Conservation (phyloP, 1,140 invertebrate species). For the Ceratosolen fusciceps region DNA sequence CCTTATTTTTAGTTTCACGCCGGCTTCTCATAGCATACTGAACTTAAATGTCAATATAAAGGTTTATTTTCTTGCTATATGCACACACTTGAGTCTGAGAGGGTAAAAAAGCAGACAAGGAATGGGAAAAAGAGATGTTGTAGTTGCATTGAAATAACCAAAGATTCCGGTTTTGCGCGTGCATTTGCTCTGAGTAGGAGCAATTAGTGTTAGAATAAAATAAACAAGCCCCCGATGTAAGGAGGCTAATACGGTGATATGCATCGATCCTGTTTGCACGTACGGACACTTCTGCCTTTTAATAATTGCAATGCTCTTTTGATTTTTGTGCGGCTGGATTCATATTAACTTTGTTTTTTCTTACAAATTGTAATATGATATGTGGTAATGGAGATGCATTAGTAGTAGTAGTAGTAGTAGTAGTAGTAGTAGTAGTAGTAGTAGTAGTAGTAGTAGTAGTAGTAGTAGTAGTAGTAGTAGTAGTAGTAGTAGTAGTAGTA, state of each 20-base stretch:
- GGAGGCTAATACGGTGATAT: conserved; percentile 57
- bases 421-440: no score
- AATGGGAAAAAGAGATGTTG: conserved; percentile 17
- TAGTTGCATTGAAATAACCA: conserved; percentile 38
- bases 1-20: background rate
- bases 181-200: conserved; percentile 26
- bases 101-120: background rate
- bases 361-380: no score
- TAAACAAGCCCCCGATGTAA: conserved; percentile 54
- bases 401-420: no score
- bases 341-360: background rate
- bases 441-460: no score
- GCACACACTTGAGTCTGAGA: background rate
- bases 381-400: background rate
- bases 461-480: no score
- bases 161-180: conserved; percentile 46
- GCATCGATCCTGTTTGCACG: background rate
- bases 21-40: background rate
- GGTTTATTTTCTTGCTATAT: background rate
- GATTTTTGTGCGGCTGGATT: background rate
- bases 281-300: background rate
- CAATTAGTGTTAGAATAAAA: conserved; percentile 57
- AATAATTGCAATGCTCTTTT: conserved; percentile 11
- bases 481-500: no score
- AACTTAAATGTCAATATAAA: background rate